A percentile compares a stretch with the other conserved stretches of the same genome.
phyloP scores from a whole-genome alignment of 2,888 invertebrate genomes.

The Rhodophaea formosa region DNA sequence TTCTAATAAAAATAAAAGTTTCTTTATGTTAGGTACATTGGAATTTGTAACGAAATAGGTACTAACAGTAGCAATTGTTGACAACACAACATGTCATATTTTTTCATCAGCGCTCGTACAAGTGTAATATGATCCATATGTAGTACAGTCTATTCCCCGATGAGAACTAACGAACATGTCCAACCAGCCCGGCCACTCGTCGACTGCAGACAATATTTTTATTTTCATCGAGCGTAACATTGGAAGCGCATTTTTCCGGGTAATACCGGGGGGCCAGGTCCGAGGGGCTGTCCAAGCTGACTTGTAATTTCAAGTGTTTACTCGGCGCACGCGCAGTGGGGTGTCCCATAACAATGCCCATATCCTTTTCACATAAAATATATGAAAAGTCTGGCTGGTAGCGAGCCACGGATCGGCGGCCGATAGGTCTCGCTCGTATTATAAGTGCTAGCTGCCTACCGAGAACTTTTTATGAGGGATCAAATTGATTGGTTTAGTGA shows the following conservation, averaged over 20 bases:
- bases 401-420: conserved; percentile 67
- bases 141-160: not conserved
- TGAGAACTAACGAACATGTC: conserved; percentile 28
- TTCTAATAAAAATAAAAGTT: too few species aligned
- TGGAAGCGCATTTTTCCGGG: conserved; percentile 75
- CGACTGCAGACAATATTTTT: conserved; percentile 54
- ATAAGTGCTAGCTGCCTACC: conserved; percentile 69
- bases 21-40: too few species aligned
- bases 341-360: conserved; percentile 74
- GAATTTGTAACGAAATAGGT: too few species aligned
- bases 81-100: not conserved
- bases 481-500: conserved; percentile 80
- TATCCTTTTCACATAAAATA: conserved; percentile 82
- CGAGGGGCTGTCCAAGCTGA: conserved; percentile 54
- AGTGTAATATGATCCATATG: not conserved
- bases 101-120: conserved; percentile 7
- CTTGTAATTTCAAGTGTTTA: conserved; percentile 81
- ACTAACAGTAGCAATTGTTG: too few species aligned
- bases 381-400: conserved; percentile 76
- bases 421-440: conserved; percentile 65
- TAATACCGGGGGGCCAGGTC: conserved; percentile 33
- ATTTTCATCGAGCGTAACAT: conserved; percentile 72
- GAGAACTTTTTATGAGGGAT: conserved; percentile 79
- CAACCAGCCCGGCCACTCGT: conserved; percentile 22
- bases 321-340: conserved; percentile 69